These are phyloP conservation scores for Picathartes gymnocephalus DNA, from an alignment of 2,113 vertebrate species.

Conservation along the genomic window DNA sequence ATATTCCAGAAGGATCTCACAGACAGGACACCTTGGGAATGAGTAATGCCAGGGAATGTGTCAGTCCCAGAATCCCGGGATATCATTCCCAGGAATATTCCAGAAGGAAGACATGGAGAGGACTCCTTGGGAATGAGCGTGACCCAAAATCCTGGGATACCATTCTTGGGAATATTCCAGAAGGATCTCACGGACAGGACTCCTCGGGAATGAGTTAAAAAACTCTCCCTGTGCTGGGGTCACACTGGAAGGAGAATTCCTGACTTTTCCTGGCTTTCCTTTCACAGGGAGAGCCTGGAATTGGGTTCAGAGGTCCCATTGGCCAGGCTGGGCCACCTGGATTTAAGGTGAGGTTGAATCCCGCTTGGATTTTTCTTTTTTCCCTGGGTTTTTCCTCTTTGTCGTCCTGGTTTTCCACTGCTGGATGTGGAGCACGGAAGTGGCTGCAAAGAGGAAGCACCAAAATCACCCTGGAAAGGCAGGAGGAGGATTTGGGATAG, in stretches of 20 bases:
- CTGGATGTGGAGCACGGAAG: background rate
- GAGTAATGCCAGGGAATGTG: too few species aligned
- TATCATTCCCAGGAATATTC: background rate
- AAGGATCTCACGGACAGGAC: too few species aligned
- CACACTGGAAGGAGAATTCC: background rate
- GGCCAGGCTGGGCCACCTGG: slow-evolving; percentile 86
- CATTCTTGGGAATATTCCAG: background rate
- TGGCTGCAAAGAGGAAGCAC: background rate
- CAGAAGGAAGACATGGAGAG: background rate
- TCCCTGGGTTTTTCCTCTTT: background rate
- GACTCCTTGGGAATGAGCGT: background rate
- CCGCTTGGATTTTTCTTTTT: background rate
- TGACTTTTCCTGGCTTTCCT: background rate
- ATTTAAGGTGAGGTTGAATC: slow-evolving; percentile 71
- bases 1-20: background rate
- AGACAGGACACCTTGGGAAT: background rate
- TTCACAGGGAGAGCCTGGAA: slow-evolving; percentile 82
- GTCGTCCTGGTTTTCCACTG: background rate
- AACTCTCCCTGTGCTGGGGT: too few species aligned
- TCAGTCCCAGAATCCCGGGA: background rate
- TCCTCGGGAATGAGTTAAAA: background rate
- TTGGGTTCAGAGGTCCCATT: slow-evolving; percentile 80
- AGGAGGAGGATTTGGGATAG: background rate
- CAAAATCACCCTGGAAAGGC: background rate
- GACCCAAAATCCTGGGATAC: background rate